Percentiles rank a stretch among this genome's conserved stretches.
These are phyloP conservation scores for Aselliscus stoliczkanus DNA, from an alignment of 2,797 vertebrate genomes.

Conservation along the genomic window DNA sequence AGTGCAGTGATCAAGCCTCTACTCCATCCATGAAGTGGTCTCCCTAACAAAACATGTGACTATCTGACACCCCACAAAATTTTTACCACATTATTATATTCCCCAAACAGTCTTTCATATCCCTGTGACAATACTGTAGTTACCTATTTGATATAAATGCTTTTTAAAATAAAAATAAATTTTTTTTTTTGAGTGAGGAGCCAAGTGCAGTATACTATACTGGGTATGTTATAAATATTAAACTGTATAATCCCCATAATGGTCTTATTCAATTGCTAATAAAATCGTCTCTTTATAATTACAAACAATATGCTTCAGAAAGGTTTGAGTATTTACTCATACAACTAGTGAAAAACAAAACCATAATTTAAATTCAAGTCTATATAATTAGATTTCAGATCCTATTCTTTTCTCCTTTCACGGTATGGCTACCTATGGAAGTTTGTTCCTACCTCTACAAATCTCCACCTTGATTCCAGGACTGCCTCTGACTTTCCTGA, in stretches of 20 bases:
- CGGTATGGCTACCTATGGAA: neutral
- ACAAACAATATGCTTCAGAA: neutral
- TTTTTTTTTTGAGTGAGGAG: neutral
- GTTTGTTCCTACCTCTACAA: neutral
- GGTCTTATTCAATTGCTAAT: neutral
- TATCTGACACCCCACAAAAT: too few species aligned
- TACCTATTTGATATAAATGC: too few species aligned
- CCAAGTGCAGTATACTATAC: neutral
- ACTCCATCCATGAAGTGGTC: too few species aligned
- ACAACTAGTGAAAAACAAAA: neutral
- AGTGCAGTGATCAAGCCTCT: too few species aligned
- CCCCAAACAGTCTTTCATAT: too few species aligned
- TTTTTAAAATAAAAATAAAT: conserved; percentile 6
- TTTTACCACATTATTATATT: too few species aligned
- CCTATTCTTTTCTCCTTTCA: neutral
- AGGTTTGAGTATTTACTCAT: neutral
- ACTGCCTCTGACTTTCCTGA: neutral
- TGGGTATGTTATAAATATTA: neutral
- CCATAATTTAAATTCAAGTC: neutral
- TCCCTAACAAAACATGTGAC: too few species aligned
- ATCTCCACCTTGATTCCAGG: neutral
- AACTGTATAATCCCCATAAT: neutral
- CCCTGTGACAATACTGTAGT: too few species aligned
- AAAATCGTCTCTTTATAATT: neutral
- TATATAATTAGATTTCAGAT: neutral